phyloP scores from a whole-genome alignment of 2,888 invertebrate species.

The Xestia rhomboidea region DNA sequence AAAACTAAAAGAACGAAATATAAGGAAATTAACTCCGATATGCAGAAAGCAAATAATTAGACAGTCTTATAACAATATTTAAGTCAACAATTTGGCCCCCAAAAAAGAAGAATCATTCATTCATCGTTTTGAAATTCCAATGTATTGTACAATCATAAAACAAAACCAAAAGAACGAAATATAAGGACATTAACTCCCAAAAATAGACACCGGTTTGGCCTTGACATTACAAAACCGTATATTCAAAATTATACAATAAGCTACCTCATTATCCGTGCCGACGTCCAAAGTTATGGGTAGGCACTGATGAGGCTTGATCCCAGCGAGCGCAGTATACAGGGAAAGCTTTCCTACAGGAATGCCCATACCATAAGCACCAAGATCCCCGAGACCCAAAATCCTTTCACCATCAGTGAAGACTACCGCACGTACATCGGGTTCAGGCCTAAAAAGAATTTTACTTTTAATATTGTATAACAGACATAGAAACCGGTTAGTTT shows the following conservation, averaged over 20 bases:
- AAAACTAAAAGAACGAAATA: constrained; percentile 25
- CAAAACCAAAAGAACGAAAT: constrained; percentile 24
- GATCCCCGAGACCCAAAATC: constrained; percentile 98
- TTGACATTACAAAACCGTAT: constrained; percentile 52
- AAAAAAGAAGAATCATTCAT: background rate
- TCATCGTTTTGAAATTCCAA: constrained; percentile 6
- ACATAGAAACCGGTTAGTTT: background rate
- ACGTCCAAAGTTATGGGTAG: constrained; percentile 98
- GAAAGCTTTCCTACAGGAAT: constrained; percentile 99
- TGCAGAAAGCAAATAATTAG: background rate
- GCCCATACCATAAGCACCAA: constrained; percentile 99
- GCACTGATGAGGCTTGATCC: constrained; percentile 98
- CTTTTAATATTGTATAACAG: constrained; percentile 18
- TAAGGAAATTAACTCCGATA: constrained; percentile 13
- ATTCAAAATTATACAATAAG: constrained; percentile 39
- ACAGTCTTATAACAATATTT: background rate
- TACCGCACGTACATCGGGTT: constrained; percentile 95
- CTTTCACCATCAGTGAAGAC: constrained; percentile 99
- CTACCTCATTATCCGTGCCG: constrained; percentile 97
- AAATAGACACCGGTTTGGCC: constrained; percentile 38
- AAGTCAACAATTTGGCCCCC: background rate
- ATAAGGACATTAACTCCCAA: constrained; percentile 19
- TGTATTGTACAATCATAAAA: constrained; percentile 11
- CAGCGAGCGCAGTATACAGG: constrained; percentile 98
- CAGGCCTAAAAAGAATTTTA: constrained; percentile 91